phyloP scores from a whole-genome alignment of 2,797 vertebrate genomes.

The Schizopygopsis malacanthus region DNA sequence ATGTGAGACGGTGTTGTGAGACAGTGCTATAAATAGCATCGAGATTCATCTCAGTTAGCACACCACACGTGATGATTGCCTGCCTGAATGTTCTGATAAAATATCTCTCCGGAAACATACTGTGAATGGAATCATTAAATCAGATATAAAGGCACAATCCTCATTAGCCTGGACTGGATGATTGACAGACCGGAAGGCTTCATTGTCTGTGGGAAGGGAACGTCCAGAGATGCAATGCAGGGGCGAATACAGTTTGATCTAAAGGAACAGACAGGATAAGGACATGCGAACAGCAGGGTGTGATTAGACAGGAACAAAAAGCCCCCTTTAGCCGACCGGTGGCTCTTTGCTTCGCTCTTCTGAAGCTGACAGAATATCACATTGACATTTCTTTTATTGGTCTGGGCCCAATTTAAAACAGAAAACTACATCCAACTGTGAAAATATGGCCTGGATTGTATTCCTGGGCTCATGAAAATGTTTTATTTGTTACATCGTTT shows the following conservation, averaged over 20 bases:
- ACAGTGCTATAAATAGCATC: slow-evolving; percentile 12
- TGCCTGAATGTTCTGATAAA: slow-evolving; percentile 12
- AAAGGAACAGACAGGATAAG: slow-evolving; percentile 51
- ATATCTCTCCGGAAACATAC: slow-evolving; percentile 11
- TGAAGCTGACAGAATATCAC: slow-evolving; percentile 49
- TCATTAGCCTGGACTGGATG: slow-evolving; percentile 2
- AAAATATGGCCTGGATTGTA: background rate
- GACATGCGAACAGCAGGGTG: slow-evolving; percentile 50
- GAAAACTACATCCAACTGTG: background rate
- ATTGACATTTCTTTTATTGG: slow-evolving; percentile 37
- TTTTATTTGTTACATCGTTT: background rate
- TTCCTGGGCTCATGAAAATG: background rate
- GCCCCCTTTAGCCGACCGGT: slow-evolving; percentile 14
- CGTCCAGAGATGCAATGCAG: slow-evolving; percentile 38
- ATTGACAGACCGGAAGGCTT: slow-evolving; percentile 33
- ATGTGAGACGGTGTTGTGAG: slow-evolving; percentile 2
- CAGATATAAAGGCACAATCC: background rate
- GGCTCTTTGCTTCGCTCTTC: slow-evolving; percentile 22
- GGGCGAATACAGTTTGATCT: slow-evolving; percentile 59
- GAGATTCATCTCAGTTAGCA: background rate
- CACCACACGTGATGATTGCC: background rate
- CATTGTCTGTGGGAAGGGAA: slow-evolving; percentile 40
- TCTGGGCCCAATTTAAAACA: background rate
- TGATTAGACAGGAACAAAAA: slow-evolving; percentile 53
- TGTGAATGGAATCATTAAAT: slow-evolving; percentile 28